These are phyloP conservation scores for Falco cherrug DNA, from an alignment of 2,797 vertebrate species.

Conservation along the genomic window DNA sequence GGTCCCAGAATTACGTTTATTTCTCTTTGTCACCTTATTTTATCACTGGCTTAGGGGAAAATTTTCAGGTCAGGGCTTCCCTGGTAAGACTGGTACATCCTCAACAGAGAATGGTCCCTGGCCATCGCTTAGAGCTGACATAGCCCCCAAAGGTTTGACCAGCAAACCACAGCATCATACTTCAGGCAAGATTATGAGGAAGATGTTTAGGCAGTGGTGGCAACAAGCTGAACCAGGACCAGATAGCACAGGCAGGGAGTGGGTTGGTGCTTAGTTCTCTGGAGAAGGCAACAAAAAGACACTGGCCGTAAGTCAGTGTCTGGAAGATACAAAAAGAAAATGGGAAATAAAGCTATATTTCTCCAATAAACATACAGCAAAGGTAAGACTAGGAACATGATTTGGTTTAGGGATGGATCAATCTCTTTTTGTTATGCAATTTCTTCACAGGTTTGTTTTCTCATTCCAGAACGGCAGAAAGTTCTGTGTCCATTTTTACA, in stretches of 20 bases:
- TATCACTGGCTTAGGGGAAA: neutral
- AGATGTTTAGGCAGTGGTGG: neutral
- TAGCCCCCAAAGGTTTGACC: neutral
- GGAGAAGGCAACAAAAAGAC: neutral
- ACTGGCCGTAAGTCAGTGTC: neutral
- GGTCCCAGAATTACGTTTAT: neutral
- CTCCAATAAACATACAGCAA: neutral
- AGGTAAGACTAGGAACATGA: neutral
- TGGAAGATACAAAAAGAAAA: neutral
- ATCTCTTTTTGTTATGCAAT: neutral
- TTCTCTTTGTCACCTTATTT: neutral
- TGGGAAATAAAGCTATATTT: neutral
- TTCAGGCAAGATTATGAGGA: neutral
- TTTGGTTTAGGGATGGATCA: neutral
- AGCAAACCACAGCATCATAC: neutral
- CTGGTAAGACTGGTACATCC: neutral
- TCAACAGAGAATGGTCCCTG: neutral
- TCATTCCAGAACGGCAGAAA: neutral
- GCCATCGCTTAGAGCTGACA: neutral
- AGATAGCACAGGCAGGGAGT: neutral
- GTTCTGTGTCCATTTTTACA: neutral
- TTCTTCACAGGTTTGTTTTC: neutral
- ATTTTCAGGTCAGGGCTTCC: neutral
- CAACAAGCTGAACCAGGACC: neutral
- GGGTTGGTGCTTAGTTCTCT: neutral